Percentiles rank a stretch among this genome's conserved stretches.
These are phyloP conservation scores for Erebia epiphron DNA, from an alignment of 2,888 invertebrate genomes.

Conservation along the genomic window DNA sequence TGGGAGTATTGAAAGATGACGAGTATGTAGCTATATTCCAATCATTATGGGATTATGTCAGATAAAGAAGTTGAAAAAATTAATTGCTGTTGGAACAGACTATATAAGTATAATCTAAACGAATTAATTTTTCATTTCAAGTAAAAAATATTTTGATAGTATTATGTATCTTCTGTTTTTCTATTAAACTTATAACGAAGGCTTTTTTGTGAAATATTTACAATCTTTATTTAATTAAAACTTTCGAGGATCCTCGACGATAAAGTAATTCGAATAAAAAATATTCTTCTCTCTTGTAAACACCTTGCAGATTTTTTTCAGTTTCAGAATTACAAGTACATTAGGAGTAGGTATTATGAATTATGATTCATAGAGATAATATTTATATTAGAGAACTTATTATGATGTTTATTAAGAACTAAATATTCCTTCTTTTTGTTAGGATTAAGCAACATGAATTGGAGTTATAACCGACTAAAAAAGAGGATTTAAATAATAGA, in stretches of 20 bases:
- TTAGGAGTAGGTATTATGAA: not conserved
- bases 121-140: not conserved
- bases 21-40: too few relatives aligned
- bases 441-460: too few relatives aligned
- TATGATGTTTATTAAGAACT: too few relatives aligned
- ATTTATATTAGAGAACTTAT: not conserved
- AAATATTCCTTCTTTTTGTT: too few relatives aligned
- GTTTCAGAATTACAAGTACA: not conserved
- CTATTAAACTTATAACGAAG: constrained; percentile 51
- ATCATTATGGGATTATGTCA: too few relatives aligned
- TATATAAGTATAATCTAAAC: too few relatives aligned
- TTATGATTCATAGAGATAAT: not conserved
- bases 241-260: constrained; percentile 54
- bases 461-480: too few relatives aligned
- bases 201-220: constrained; percentile 60
- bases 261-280: constrained; percentile 60
- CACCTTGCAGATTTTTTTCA: constrained; percentile 6
- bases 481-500: too few relatives aligned
- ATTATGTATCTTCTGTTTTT: not conserved
- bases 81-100: too few relatives aligned
- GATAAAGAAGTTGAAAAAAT: too few relatives aligned
- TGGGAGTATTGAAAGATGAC: too few relatives aligned
- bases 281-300: constrained; percentile 46
- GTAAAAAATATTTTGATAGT: not conserved
- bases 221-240: constrained; percentile 70